A percentile compares a stretch with the other conserved stretches of the same genome.
Conservation (phyloP, 1,140 invertebrate species). For the Drosophila paulistorum region DNA sequence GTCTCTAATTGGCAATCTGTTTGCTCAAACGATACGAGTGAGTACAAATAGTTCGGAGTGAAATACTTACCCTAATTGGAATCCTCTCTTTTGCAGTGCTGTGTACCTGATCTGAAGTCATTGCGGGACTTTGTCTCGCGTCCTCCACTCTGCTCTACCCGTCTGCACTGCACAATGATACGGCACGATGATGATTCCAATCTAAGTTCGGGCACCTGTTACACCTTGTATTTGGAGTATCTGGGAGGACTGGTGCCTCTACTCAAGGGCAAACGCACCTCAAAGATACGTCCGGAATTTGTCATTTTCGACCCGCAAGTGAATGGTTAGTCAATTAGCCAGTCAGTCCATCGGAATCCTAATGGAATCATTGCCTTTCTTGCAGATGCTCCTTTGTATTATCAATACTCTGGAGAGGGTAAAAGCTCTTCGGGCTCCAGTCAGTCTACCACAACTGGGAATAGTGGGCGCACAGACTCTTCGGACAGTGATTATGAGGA, state of each 20-base stretch:
- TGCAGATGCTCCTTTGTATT: slow-evolving; percentile 71
- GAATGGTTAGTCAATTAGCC: slow-evolving; percentile 84
- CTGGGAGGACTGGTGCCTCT: slow-evolving; percentile 97
- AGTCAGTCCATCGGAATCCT: not conserved
- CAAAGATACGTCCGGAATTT: slow-evolving; percentile 98
- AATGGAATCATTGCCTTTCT: not conserved
- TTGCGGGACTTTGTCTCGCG: slow-evolving; percentile 96
- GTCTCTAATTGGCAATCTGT: slow-evolving; percentile 93
- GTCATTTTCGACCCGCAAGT: slow-evolving; percentile 98
- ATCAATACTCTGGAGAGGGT: slow-evolving; percentile 82
- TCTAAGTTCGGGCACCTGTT: slow-evolving; percentile 89
- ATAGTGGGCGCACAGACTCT: slow-evolving; percentile 85
- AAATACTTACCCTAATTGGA: not conserved
- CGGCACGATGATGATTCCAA: slow-evolving; percentile 93
- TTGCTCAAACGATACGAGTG: slow-evolving; percentile 97
- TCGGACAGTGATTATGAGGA: slow-evolving; percentile 93
- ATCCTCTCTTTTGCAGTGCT: slow-evolving; percentile 88
- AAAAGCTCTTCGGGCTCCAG: slow-evolving; percentile 84
- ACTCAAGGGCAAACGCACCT: slow-evolving; percentile 96
- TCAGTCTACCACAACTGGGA: slow-evolving; percentile 83
- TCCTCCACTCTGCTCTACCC: slow-evolving; percentile 91
- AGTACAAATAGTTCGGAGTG: slow-evolving; percentile 51
- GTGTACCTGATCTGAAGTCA: slow-evolving; percentile 94
- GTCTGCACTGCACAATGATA: slow-evolving; percentile 98
- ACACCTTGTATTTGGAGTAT: slow-evolving; percentile 98